Base-by-base conservation (phyloP, 2,113 vertebrate genomes). In the Calidris pugnax region DNA sequence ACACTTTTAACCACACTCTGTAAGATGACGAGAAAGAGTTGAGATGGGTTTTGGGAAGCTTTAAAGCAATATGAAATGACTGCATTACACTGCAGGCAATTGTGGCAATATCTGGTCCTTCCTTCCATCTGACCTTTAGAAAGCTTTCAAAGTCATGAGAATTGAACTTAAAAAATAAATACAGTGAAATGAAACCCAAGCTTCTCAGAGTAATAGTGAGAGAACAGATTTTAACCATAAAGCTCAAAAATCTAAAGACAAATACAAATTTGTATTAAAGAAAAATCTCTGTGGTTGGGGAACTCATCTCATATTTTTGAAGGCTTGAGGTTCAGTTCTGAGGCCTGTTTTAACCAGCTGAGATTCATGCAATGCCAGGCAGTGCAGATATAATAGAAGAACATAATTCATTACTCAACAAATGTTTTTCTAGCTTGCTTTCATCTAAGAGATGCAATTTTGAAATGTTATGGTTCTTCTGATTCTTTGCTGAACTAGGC, bases 81-180 rank as follows among this genome's bases (percentile, higher is more conserved):
- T 80, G 68, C 35, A 10, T 91, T 87, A 73, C 35, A 11, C 21
- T 66, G 69, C 59, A 90, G 62, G 45, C 26, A 76, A 8, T 41
- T 64, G 47, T 87, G 62, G 66, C 77, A 87, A 8, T 93, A 64
- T 73, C 77, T 94, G 88, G 50, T 69, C 24, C 32, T 92, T 92
- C 80, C 72, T n/a, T 73, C 47, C 45, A 2, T n/a, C 67, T 96
- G 93, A 95, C 81, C 84, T 95, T 95, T 96, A 83, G 66, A 91
- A 75, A 91, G 87, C 69, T 92, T 92, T 85, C 87, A 79, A 95
- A 92, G 87, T 73, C 84, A 67, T 27, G 26, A 91, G 80, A 63
- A 60, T 18, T 78, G 53, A 82, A 91, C n/a, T 78, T 85, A 55
- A 89, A 91, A 95, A 86, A 87, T 86, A 93, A 96, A 90, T 68